Evolutionary conservation across 1,140 invertebrate genomes (phyloP).

Genomic region (Spodoptera litura): DNA sequence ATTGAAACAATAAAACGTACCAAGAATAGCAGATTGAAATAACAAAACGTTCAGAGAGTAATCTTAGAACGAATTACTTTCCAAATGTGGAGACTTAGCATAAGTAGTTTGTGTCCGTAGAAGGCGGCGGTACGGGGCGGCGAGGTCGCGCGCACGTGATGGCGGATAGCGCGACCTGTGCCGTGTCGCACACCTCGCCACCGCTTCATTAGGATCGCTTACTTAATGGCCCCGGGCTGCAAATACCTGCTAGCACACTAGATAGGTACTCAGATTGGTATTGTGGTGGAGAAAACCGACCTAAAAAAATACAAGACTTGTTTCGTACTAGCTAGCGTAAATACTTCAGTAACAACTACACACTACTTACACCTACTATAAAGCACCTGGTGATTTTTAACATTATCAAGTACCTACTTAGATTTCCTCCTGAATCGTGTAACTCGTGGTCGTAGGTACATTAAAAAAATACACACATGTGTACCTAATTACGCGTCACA

Average conservation of each 20-base stretch:
- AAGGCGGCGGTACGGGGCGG: background rate
- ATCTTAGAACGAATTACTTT: conserved; percentile 2
- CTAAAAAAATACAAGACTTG: too few species aligned
- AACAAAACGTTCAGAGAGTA: conserved; percentile 6
- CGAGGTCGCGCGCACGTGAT: background rate
- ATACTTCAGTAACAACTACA: too few species aligned
- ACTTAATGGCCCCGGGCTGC: conserved; percentile 17
- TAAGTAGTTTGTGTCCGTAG: background rate
- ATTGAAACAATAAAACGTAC: conserved; percentile 8
- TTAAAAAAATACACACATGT: too few species aligned
- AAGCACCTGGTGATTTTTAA: too few species aligned
- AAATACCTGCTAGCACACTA: conserved; percentile 11
- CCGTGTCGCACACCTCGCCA: conserved; percentile 6
- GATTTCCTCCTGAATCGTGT: too few species aligned
- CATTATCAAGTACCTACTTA: too few species aligned
- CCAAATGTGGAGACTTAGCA: conserved; percentile 15
- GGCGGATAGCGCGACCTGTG: conserved; percentile 14
- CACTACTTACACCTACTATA: too few species aligned
- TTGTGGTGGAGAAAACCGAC: too few species aligned
- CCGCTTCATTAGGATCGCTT: conserved; percentile 22
- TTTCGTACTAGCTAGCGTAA: too few species aligned
- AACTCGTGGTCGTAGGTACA: too few species aligned
- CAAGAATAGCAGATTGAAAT: background rate
- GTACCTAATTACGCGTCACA: too few species aligned
- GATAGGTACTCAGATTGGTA: background rate